Base-by-base conservation (phyloP, 2,797 vertebrate genomes). In the Neosilurus hyrtlii region DNA sequence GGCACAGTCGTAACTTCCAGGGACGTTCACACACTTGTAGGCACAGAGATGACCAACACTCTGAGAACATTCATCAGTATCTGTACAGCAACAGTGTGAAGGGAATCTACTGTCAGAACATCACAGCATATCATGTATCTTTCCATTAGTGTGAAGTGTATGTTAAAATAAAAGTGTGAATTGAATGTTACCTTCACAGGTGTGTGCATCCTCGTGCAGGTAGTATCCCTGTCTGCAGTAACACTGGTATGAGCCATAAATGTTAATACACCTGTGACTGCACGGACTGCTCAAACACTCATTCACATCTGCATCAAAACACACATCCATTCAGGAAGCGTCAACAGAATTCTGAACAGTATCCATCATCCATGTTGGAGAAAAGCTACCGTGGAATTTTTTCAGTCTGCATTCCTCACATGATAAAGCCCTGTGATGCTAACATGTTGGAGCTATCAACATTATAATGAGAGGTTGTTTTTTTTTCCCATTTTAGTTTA, bases 211-310 rank as follows among this genome's bases (percentile, higher is more conserved):
- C 82, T 97, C 96, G 10, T 91, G 92, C 72, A 99, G 94, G 92
- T 95, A 93, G 94, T 96, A 98, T 30, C 97, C 97, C 88, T 95
- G 94, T 84, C 94, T 95, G 91, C 97, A 99, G 93, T 98, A 98
- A 87, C 97, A 99, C 92, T 98, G 97, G 90, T 97, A 99, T 83
- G 97, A 99, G 20, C 97, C 97, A 0, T 98, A 98, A 86, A 97
- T 89, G 80, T 99, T 99, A 91, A 96, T 95, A 35, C 97, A 99
- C 86, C 98, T 96, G 91, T 99, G 97, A 89, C 95, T 95, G 93
- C 97, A 99, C 3, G 95, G 96, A 86, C 88, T 95, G 73, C 91
- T 87, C 86, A 96, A 91, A 7, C 97, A 99, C 88, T 99, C 97
- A 0, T 99, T 97, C 85, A 96, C 85, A 86, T 98, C 97, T 98